Conservation (phyloP, 2,113 vertebrate genomes). For the Xiphophorus couchianus region DNA sequence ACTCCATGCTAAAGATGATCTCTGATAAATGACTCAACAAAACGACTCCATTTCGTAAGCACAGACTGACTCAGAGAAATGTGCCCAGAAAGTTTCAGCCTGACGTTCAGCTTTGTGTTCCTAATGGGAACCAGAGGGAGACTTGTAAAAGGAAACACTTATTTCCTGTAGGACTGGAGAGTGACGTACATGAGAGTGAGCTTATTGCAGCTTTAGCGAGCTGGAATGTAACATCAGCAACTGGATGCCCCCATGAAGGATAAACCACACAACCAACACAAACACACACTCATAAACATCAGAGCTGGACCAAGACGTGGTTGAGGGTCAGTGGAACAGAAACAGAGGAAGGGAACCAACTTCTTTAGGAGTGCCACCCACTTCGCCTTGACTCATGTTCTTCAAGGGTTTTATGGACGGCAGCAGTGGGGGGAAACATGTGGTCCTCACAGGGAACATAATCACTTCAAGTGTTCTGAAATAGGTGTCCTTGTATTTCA, state of each 20-base stretch:
- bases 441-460: conserved; percentile 13
- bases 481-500: not conserved
- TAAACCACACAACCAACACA: conserved; percentile 6
- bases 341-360: conserved; percentile 38
- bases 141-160: conserved; percentile 64
- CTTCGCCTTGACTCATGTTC: conserved; percentile 17
- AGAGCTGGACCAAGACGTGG: conserved; percentile 39
- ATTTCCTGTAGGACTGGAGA: conserved; percentile 63
- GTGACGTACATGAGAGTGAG: conserved; percentile 53
- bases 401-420: conserved; percentile 28
- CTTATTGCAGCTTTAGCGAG: conserved; percentile 32
- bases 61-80: conserved; percentile 23
- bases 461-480: conserved; percentile 15
- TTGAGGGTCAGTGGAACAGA: conserved; percentile 32
- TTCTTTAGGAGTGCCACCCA: conserved; percentile 43
- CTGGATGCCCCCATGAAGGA: conserved; percentile 37
- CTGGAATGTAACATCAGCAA: conserved; percentile 63
- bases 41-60: conserved; percentile 1
- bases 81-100: conserved; percentile 19
- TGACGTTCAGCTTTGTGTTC: conserved; percentile 52
- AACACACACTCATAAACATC: conserved; percentile 36
- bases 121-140: conserved; percentile 68
- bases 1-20: not conserved
- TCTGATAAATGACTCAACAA: not conserved
- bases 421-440: conserved; percentile 2